These are phyloP conservation scores for Torymus texanus DNA, from an alignment of 2,888 invertebrate species.

Conservation along the genomic window DNA sequence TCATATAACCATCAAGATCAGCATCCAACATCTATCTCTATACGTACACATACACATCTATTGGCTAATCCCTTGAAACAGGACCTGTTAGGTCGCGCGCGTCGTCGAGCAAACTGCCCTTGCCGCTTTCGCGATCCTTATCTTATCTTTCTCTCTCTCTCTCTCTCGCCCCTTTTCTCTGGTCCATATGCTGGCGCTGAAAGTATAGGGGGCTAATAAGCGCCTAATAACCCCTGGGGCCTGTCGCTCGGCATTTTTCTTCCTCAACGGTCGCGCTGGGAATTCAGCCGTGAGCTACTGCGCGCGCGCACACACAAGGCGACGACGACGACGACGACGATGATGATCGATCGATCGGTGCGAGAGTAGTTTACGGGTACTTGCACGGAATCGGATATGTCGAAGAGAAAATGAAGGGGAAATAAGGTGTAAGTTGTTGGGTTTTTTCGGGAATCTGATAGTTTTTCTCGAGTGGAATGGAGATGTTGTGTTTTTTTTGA, in stretches of 20 bases:
- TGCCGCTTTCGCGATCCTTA: constrained; percentile 65
- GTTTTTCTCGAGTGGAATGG: too few relatives aligned
- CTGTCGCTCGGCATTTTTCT: constrained; percentile 74
- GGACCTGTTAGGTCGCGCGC: constrained; percentile 71
- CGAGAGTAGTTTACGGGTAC: constrained; percentile 26
- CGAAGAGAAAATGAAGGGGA: not conserved
- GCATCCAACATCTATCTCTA: too few relatives aligned
- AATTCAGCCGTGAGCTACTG: constrained; percentile 59
- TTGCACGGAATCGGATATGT: constrained; percentile 43
- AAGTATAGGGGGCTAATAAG: constrained; percentile 67
- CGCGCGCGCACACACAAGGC: too few relatives aligned
- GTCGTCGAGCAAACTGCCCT: constrained; percentile 60
- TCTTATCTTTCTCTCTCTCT: constrained; percentile 58
- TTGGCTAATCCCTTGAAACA: constrained; percentile 73
- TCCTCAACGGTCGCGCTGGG: constrained; percentile 67
- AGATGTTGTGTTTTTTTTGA: too few relatives aligned
- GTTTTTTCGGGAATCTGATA: too few relatives aligned
- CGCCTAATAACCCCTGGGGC: constrained; percentile 69
- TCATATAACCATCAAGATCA: not conserved
- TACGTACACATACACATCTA: constrained; percentile 15
- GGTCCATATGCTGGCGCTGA: constrained; percentile 70
- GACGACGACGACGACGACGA: constrained; percentile 7
- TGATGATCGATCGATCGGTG: constrained; percentile 36
- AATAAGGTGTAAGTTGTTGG: not conserved
- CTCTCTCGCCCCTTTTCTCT: constrained; percentile 63